Percentiles rank a stretch among this genome's conserved stretches.
Evolutionary conservation across 2,888 invertebrate species (phyloP).

Genomic region (Caenorhabditis wallacei): DNA sequence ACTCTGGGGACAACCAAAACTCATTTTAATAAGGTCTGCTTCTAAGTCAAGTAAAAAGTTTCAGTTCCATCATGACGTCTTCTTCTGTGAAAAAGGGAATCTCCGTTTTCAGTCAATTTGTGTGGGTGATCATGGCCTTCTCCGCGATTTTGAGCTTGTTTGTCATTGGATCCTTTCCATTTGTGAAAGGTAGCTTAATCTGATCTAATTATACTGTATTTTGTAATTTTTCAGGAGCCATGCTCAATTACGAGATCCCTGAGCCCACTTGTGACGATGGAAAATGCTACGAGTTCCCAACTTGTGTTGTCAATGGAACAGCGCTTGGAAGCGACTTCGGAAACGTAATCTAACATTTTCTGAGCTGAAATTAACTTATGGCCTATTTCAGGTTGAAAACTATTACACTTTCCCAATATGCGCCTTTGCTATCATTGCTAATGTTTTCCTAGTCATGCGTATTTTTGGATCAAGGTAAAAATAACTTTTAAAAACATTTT

Average conservation of each 20-base stretch:
- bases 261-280: not conserved
- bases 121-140: conserved; percentile 10
- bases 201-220: not conserved
- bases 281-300: not conserved
- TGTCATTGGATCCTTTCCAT: conserved; percentile 19
- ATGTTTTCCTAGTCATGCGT: conserved; percentile 23
- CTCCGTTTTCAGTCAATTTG: not conserved
- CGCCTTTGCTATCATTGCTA: conserved; percentile 6
- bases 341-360: conserved; percentile 12
- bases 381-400: conserved; percentile 19
- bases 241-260: conserved; percentile 4
- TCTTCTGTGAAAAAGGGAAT: not conserved
- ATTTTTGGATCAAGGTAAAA: conserved; percentile 19
- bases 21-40: no score
- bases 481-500: no score
- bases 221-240: not conserved
- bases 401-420: conserved; percentile 34
- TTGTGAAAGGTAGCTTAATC: conserved; percentile 33
- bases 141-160: not conserved
- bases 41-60: no score
- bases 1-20: not conserved
- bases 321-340: conserved; percentile 24
- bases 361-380: not conserved
- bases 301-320: conserved; percentile 37
- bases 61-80: not conserved